phyloP scores from a whole-genome alignment of 1,140 invertebrate genomes.

The Andricus grossulariae region DNA sequence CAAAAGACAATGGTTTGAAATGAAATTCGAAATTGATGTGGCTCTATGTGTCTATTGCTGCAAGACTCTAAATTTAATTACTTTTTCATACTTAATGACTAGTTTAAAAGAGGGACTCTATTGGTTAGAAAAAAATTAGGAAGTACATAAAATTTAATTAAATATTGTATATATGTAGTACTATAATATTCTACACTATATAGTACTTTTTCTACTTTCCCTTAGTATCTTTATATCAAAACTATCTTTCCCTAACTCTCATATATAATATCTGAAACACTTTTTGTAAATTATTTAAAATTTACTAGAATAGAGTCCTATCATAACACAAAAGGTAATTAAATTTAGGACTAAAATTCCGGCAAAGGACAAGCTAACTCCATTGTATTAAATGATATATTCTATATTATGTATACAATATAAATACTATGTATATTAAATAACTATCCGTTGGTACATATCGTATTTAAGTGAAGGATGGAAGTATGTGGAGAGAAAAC shows the following conservation, averaged over 20 bases:
- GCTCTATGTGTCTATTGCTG: too few species aligned
- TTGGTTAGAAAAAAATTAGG: background rate
- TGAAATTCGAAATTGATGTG: background rate
- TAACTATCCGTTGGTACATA: slow-evolving; percentile 59
- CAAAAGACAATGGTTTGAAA: background rate
- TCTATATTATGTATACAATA: slow-evolving; percentile 52
- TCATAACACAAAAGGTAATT: background rate
- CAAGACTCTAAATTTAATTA: background rate
- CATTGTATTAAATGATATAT: slow-evolving; percentile 36
- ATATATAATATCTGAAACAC: background rate
- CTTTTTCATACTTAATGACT: background rate
- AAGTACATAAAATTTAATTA: background rate
- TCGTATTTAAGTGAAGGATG: slow-evolving; percentile 52
- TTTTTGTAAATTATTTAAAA: too few species aligned
- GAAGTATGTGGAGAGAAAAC: slow-evolving; percentile 10
- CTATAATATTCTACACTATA: background rate
- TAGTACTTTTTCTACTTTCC: background rate
- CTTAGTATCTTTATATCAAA: background rate
- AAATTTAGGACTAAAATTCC: background rate
- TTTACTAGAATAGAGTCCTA: too few species aligned
- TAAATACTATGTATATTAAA: slow-evolving; percentile 42
- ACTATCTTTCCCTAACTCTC: background rate
- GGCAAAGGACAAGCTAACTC: slow-evolving; percentile 22
- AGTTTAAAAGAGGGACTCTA: background rate
- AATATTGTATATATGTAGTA: background rate